Evolutionary conservation across 2,888 invertebrate genomes (phyloP).

Genomic region (Drosophila fulvimacula): DNA sequence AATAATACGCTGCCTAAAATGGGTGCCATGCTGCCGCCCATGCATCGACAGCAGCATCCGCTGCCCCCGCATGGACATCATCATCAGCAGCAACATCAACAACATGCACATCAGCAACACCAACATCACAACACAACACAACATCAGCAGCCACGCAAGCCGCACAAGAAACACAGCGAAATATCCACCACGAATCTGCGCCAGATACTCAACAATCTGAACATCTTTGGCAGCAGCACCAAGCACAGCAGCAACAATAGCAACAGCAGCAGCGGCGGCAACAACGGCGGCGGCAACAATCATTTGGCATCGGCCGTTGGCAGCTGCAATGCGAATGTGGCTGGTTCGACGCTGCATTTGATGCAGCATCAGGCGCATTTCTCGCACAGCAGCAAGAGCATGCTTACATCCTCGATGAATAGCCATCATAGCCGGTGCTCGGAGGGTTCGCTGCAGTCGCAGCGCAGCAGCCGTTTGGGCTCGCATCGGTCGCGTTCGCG

Average conservation of each 20-base stretch:
- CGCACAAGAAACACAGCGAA: conserved; percentile 82
- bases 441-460: conserved; percentile 82
- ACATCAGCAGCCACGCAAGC: conserved; percentile 56
- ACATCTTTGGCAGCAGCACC: conserved; percentile 88
- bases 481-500: conserved; percentile 84
- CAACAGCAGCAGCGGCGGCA: conserved; percentile 22
- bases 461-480: conserved; percentile 80
- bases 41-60: conserved; percentile 71
- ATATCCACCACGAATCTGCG: conserved; percentile 88
- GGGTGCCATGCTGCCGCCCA: conserved; percentile 64
- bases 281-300: conserved; percentile 23
- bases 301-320: conserved; percentile 28
- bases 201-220: conserved; percentile 92
- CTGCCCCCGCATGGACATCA: conserved; percentile 59
- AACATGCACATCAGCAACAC: conserved; percentile 40
- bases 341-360: conserved; percentile 53
- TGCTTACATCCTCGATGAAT: conserved; percentile 83
- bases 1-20: conserved; percentile 82
- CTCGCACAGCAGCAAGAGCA: conserved; percentile 80
- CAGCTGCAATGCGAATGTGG: conserved; percentile 28
- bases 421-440: conserved; percentile 84
- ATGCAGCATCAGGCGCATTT: conserved; percentile 73
- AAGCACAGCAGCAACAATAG: conserved; percentile 63
- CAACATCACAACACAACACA: conserved; percentile 46
- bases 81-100: conserved; percentile 59